Evolutionary conservation across 2,888 invertebrate genomes (phyloP).

Genomic region (Yponomeuta sedellus): DNA sequence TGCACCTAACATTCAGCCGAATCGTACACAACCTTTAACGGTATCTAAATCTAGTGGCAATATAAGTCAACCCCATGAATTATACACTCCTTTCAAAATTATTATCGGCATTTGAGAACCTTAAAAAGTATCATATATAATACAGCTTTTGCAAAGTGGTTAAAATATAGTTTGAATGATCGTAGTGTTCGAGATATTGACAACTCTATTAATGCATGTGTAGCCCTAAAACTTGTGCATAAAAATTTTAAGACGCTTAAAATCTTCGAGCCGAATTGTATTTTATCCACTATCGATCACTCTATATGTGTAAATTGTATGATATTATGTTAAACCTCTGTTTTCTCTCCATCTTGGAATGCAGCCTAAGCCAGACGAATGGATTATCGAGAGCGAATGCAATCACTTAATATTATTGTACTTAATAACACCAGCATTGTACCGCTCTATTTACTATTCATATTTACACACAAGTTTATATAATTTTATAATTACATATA

Average conservation of each 20-base stretch:
- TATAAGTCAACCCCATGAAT: background rate
- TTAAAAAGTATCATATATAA: background rate
- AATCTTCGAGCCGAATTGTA: background rate
- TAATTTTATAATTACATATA: too few species aligned
- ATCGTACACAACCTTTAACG: background rate
- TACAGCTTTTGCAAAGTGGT: background rate
- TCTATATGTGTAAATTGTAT: background rate
- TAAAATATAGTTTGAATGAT: background rate
- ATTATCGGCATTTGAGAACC: background rate
- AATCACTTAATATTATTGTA: slow-evolving; percentile 11
- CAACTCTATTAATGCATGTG: background rate
- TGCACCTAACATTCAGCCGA: slow-evolving; percentile 1
- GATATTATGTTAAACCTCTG: slow-evolving; percentile 14
- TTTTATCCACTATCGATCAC: background rate
- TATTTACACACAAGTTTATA: too few species aligned
- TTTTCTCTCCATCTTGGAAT: slow-evolving; percentile 48
- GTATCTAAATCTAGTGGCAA: background rate
- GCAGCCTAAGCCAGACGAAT: slow-evolving; percentile 67
- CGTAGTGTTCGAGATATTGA: background rate
- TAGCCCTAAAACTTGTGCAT: too few species aligned
- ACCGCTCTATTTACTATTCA: slow-evolving; percentile 12
- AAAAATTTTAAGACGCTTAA: too few species aligned
- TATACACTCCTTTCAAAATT: background rate
- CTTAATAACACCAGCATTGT: slow-evolving; percentile 12
- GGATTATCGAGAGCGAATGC: slow-evolving; percentile 32